Evolutionary conservation across 2,888 invertebrate species (phyloP).

Genomic region (Amblyteles armatorius): DNA sequence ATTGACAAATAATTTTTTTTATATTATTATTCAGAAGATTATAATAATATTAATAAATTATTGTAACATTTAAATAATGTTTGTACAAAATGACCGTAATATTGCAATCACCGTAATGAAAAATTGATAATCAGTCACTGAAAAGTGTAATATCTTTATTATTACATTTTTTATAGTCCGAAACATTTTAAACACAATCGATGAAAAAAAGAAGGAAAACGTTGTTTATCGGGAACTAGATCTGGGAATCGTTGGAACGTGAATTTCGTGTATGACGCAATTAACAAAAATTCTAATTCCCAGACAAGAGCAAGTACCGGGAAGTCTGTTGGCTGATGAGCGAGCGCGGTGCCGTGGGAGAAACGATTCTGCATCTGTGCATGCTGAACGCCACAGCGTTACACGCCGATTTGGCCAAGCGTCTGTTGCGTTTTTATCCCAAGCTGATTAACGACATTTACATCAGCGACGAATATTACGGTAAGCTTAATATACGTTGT

Average conservation of each 20-base stretch:
- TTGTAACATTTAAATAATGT: background rate
- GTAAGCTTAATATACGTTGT: constrained; percentile 84
- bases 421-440: constrained; percentile 96
- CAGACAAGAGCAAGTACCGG: constrained; percentile 87
- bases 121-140: background rate
- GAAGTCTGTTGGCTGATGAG: constrained; percentile 96
- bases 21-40: background rate
- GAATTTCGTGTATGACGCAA: background rate
- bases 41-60: background rate
- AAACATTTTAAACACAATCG: background rate
- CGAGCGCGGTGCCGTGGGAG: constrained; percentile 98
- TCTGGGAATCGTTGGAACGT: background rate
- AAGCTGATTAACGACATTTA: constrained; percentile 98
- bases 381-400: constrained; percentile 95
- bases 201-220: background rate
- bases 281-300: constrained; percentile 7
- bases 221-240: background rate
- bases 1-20: background rate
- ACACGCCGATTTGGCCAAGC: constrained; percentile 96
- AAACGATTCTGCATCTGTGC: constrained; percentile 97
- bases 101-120: background rate
- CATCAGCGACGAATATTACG: constrained; percentile 98
- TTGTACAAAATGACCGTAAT: too few relatives aligned
- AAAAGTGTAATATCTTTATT: background rate
- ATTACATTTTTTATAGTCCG: background rate